Evolutionary conservation across 2,888 invertebrate genomes (phyloP).

Genomic region (Cephus pygmeus): DNA sequence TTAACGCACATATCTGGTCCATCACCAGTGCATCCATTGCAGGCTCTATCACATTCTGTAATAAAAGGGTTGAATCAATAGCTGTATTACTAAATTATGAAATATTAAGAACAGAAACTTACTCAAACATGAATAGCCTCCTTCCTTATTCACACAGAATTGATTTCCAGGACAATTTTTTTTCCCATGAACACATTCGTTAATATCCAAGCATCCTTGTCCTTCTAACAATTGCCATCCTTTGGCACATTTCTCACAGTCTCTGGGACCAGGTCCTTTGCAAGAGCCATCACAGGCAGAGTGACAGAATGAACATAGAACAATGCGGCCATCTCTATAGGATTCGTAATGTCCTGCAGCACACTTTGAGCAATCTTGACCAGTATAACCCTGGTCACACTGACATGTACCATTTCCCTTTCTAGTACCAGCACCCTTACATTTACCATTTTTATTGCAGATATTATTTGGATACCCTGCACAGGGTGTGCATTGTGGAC

Average conservation of each 20-base stretch:
- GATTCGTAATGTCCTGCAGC: constrained; percentile 78
- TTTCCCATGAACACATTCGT: constrained; percentile 80
- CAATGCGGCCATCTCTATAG: constrained; percentile 78
- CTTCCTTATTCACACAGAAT: constrained; percentile 91
- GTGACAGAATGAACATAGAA: constrained; percentile 84
- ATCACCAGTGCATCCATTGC: constrained; percentile 86
- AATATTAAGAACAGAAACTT: constrained; percentile 32
- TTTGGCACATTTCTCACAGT: constrained; percentile 73
- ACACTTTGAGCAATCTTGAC: constrained; percentile 84
- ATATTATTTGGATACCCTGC: constrained; percentile 77
- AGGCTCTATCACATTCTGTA: constrained; percentile 83
- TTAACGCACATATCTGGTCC: constrained; percentile 91
- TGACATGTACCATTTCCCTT: constrained; percentile 92
- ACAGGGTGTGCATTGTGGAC: constrained; percentile 84
- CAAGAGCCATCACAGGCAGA: constrained; percentile 82
- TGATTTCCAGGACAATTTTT: constrained; percentile 72
- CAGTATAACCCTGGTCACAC: constrained; percentile 86
- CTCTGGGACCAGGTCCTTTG: constrained; percentile 77
- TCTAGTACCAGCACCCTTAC: constrained; percentile 89
- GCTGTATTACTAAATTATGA: not conserved
- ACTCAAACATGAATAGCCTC: constrained; percentile 81
- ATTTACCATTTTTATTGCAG: constrained; percentile 87
- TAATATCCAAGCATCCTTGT: constrained; percentile 84
- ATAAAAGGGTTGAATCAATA: constrained; percentile 4
- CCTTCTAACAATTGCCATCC: constrained; percentile 82